Evolutionary conservation across 2,113 vertebrate genomes (phyloP), one percentile per base, ranked within the genome.

Genomic region (Oncorhynchus mykiss): DNA sequence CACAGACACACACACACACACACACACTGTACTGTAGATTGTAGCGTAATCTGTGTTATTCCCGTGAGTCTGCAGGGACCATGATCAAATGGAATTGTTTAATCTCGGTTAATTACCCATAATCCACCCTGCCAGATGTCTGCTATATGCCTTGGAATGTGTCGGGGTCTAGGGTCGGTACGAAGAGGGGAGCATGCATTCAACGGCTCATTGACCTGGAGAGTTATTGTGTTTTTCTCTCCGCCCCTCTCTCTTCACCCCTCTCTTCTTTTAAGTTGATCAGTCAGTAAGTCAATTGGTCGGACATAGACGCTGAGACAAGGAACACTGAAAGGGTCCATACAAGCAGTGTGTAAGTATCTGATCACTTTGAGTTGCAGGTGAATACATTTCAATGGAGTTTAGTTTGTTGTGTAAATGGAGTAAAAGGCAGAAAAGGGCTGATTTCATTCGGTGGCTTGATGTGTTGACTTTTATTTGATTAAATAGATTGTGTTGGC

Each of bases 91-190:
- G n/a, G n/a, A 62, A 62, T 62, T n/a, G 16, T 20, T 24, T n/a
- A 62, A 62, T 20, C n/a, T 62, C n/a, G 7, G 59, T 22, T 62
- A 9, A n/a, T 62, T 62, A 11, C 59, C n/a, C 59, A 62, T 20
- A 62, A 62, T 62, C 59, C 59, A 62, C 5, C 59, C n/a, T 20
- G n/a, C 59, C 59, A 62, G 59, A 62, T 62, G 59, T 62, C 59
- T 1, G 51, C 51, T 54, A 62, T n/a, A 9, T 62, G 59, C 59
- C 59, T 22, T n/a, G 3, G 59, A 22, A 62, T 62, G 59, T 62
- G 59, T 62, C n/a, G 8, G 20, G 5, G 59, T 45, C 39, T 2
- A 22, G 54, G 54, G 54, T 20, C 1, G 54, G 6, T 57, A 57
- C 54, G 13, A 20, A 18, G 18, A 57, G 54, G 16, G 13, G 54